phyloP scores from a whole-genome alignment of 2,113 vertebrate species.

The Notechis scutatus region DNA sequence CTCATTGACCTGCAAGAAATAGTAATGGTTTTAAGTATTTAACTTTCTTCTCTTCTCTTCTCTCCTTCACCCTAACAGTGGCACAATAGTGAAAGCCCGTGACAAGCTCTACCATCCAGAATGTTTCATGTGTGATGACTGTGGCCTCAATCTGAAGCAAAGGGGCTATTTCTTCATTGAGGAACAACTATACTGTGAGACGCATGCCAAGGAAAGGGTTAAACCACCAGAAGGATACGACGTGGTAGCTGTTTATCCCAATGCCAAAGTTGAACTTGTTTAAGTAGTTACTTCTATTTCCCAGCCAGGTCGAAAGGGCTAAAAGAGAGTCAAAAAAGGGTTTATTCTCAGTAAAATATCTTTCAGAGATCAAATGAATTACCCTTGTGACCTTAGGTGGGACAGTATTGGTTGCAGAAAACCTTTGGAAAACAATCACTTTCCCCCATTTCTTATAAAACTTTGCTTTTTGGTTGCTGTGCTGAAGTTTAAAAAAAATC shows the following conservation, averaged over 20 bases:
- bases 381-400: constrained; percentile 48
- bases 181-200: constrained; percentile 94
- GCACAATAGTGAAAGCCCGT: constrained; percentile 93
- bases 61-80: constrained; percentile 66
- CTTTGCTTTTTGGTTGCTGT: constrained; percentile 55
- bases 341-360: constrained; percentile 44
- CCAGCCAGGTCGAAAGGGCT: constrained; percentile 22
- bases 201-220: constrained; percentile 89
- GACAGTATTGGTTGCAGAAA: constrained; percentile 55
- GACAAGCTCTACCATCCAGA: constrained; percentile 97
- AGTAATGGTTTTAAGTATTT: background rate
- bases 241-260: constrained; percentile 97
- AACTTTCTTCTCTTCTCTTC: background rate
- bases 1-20: background rate
- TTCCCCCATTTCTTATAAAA: constrained; percentile 42
- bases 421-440: constrained; percentile 41
- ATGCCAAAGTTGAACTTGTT: constrained; percentile 93
- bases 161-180: constrained; percentile 96
- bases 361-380: constrained; percentile 57
- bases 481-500: background rate
- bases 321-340: background rate
- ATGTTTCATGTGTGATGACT: constrained; percentile 96
- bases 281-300: constrained; percentile 55
- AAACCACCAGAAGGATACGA: constrained; percentile 97
- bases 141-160: constrained; percentile 91